These are phyloP conservation scores for Leptatherina wallacei DNA, from an alignment of 2,797 vertebrate species.

Conservation along the genomic window DNA sequence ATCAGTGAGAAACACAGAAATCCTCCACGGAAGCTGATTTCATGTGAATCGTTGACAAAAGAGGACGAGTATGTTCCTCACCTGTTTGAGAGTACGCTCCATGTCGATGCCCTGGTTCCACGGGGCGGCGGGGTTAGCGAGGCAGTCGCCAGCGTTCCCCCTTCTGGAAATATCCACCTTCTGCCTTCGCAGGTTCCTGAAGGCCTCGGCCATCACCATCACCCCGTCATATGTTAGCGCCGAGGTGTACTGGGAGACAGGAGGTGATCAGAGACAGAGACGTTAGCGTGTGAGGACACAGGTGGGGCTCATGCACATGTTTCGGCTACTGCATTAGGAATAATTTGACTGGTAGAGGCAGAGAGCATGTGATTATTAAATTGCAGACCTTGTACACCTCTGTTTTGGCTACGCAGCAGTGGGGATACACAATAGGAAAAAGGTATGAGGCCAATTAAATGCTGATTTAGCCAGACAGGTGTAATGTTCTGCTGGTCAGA, in stretches of 20 bases:
- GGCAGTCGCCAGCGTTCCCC: constrained; percentile 90
- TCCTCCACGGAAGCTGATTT: background rate
- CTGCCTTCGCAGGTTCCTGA: constrained; percentile 91
- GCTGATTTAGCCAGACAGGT: constrained; percentile 54
- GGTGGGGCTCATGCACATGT: background rate
- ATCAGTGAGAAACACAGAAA: background rate
- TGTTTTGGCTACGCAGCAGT: constrained; percentile 16
- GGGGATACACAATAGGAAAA: constrained; percentile 5
- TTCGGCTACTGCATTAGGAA: background rate
- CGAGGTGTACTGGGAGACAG: constrained; percentile 89
- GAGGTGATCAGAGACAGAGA: background rate
- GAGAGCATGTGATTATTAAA: constrained; percentile 28
- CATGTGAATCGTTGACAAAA: background rate
- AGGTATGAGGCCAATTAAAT: constrained; percentile 58
- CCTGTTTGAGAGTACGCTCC: constrained; percentile 96
- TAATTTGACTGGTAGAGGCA: constrained; percentile 5
- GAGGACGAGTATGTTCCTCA: constrained; percentile 40
- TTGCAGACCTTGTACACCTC: constrained; percentile 6
- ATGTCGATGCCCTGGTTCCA: constrained; percentile 97
- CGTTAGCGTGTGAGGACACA: background rate
- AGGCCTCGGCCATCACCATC: constrained; percentile 97
- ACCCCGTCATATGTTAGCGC: constrained; percentile 94
- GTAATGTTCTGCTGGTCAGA: constrained; percentile 47
- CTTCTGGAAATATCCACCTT: constrained; percentile 94
- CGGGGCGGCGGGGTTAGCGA: constrained; percentile 88